Evolutionary conservation across 2,113 vertebrate species (phyloP), one percentile per base, ranked within the genome.

Genomic region (Xyliphius kryptos): DNA sequence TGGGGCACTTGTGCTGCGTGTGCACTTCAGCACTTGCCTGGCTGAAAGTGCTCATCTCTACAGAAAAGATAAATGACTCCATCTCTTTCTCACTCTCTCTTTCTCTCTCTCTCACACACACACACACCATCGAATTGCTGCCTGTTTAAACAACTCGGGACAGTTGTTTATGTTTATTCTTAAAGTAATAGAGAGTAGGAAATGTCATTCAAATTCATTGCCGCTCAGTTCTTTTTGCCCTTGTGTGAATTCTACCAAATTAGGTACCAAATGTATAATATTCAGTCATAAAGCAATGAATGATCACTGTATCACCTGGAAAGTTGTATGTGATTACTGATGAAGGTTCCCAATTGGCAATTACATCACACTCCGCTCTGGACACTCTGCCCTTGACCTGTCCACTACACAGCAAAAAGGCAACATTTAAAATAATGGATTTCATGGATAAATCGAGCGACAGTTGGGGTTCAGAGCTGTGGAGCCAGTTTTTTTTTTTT

Each of bases 1-100:
- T 55, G 26, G 70, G 70, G 12, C 6, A 68, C 77, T 79, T 79
- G 76, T 84, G 83, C 80, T 84, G 78, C 60, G 73, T 84, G 69
- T 78, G 81, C 83, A 81, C 22, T 67, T 72, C 69, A 56, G 54
- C 14, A 21, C 60, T 56, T 21, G 20, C 43, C 61, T 37, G 8
- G 44, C 61, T 56, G 38, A 64, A 75, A 72, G 43, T 53, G 53
- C 20, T 43, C 36, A 15, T 63, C 58, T 22, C 53, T 40, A 8
- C 47, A 38, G 15, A 17, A 55, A 62, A 70, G 67, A 74, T 63
- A 37, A 44, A 74, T 74, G 59, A 67, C n/a, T n/a, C n/a, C n/a
- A n/a, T n/a, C n/a, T n/a, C n/a, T n/a, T n/a, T n/a, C n/a, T n/a
- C n/a, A n/a, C 66, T 44, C 52, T 2, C 38, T 62, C 44, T 3